Conservation (phyloP, 2,888 invertebrate genomes). For the Axea sp. region DNA sequence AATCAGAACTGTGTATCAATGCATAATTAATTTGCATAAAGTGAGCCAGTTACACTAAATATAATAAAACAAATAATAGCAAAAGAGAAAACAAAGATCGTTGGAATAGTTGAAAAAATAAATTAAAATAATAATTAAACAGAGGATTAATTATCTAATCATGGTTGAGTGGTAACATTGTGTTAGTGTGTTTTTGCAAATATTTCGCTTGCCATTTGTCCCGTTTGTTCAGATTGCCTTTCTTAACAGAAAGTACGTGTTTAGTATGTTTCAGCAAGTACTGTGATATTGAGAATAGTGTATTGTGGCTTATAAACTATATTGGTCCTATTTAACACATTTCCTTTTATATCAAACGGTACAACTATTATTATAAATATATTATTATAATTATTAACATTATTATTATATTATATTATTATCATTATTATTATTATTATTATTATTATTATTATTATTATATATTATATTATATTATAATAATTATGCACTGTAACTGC, state of each 20-base stretch:
- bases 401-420: conserved; percentile 39
- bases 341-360: conserved; percentile 72
- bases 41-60: conserved; percentile 7
- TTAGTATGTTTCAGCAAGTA: conserved; percentile 78
- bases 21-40: conserved; percentile 47
- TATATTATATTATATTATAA: conserved; percentile 40
- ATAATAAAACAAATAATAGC: not conserved
- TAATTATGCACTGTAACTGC: conserved; percentile 30
- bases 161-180: conserved; percentile 9
- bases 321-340: conserved; percentile 72
- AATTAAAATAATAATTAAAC: not conserved
- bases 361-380: conserved; percentile 67
- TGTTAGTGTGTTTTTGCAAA: conserved; percentile 57
- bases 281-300: conserved; percentile 79
- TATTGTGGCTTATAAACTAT: conserved; percentile 75
- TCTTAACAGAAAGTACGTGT: conserved; percentile 71
- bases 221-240: conserved; percentile 70
- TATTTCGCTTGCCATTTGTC: conserved; percentile 75
- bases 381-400: conserved; percentile 65
- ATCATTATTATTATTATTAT: too few species aligned
- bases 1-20: too few species aligned
- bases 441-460: conserved; percentile 64
- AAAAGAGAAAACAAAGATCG: not conserved
- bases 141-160: not conserved
- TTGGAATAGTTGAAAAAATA: not conserved